These are phyloP conservation scores for Baronia brevicornis DNA, from an alignment of 2,888 invertebrate species.

Conservation along the genomic window DNA sequence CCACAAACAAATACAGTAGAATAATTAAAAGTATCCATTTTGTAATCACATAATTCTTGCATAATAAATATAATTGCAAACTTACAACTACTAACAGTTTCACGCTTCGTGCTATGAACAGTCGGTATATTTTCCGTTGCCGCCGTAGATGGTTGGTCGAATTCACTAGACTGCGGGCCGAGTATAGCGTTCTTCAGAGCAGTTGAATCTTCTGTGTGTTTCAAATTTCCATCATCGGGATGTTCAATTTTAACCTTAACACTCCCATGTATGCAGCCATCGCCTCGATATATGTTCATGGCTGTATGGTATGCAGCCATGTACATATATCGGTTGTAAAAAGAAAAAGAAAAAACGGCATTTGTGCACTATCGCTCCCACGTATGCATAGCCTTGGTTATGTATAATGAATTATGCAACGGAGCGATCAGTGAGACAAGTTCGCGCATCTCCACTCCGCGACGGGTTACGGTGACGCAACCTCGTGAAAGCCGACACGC, in stretches of 20 bases:
- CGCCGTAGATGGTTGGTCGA: constrained; percentile 34
- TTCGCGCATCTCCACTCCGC: constrained; percentile 24
- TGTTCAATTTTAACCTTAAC: constrained; percentile 46
- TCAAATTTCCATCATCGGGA: constrained; percentile 45
- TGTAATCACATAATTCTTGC: too few relatives aligned
- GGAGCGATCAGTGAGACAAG: constrained; percentile 12
- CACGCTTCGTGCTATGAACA: constrained; percentile 50
- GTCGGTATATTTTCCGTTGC: constrained; percentile 41
- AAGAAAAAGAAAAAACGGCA: too few relatives aligned
- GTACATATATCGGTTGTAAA: too few relatives aligned
- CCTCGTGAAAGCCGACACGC: constrained; percentile 64
- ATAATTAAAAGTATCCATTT: too few relatives aligned
- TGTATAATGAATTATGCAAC: constrained; percentile 15
- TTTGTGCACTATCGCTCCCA: too few relatives aligned
- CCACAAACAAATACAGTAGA: too few relatives aligned
- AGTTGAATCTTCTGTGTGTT: constrained; percentile 64
- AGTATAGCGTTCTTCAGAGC: constrained; percentile 64
- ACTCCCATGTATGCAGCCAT: too few relatives aligned
- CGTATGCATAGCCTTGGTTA: too few relatives aligned
- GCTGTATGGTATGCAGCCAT: too few relatives aligned
- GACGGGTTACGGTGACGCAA: constrained; percentile 40
- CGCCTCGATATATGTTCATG: too few relatives aligned
- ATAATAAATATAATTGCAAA: too few relatives aligned
- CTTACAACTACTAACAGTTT: constrained; percentile 47
- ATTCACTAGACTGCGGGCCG: constrained; percentile 52